Base-by-base conservation (phyloP, 2,113 vertebrate genomes). In the Acanthochromis polyacanthus region DNA sequence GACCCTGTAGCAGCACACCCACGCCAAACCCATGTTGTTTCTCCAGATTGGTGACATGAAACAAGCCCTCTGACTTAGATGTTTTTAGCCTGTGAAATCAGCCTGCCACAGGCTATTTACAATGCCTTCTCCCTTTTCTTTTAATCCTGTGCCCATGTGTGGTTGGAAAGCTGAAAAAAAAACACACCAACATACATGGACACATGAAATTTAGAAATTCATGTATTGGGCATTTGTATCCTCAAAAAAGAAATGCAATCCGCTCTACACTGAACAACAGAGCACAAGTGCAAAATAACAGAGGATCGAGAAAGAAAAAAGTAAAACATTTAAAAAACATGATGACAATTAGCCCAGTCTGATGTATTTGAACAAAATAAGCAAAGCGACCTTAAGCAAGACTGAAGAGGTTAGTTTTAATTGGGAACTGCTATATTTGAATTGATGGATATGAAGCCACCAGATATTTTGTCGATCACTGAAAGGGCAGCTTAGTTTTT, bases 1-100 rank as follows among this genome's bases (percentile, higher is more conserved):
- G 45, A 23, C 30, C 48, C 23, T 66, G 23, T 57, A 53, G 56
- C 62, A 59, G 69, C 53, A 80, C 38, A 0, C 52, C 36, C 62
- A 67, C 73, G 40, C 59, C 16, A 9, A 25, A 25, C 19, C n/a
- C 16, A 43, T 46, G 17, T 16, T 69, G 28, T 45, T 65, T 73
- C 36, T 67, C 22, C 14, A 67, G 8, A 32, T 20, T n/a, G 16
- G 0, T 55, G 38, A 70, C 19, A 30, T 10, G 22, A 8, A 43
- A 1, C 72, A 57, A 15, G 22, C 12, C 32, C 0, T 1, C 25
- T 22, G 43, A 51, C 22, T 23, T 17, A 10, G 17, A 56, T 36
- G 2, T 43, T 0, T 51, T 32, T 8, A 20, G 51, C 63, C 62
- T 48, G n/a, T 63, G 38, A 64, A 22, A 68, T 62, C 45, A 68